These are phyloP conservation scores for Nibea albiflora DNA, from an alignment of 2,113 vertebrate genomes.

Conservation along the genomic window DNA sequence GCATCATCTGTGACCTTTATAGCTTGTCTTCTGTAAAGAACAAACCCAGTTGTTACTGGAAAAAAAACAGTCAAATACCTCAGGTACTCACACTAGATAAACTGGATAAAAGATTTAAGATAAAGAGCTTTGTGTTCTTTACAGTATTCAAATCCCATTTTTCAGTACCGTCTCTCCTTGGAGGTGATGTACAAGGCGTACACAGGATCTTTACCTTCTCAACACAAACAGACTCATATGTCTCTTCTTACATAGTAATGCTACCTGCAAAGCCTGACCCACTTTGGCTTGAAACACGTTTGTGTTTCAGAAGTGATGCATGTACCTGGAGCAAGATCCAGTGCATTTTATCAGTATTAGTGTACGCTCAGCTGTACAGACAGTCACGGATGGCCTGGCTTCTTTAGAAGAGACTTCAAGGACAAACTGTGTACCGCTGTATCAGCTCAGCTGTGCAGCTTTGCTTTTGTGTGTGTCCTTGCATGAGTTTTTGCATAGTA, in stretches of 20 bases:
- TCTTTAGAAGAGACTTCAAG: slow-evolving; percentile 64
- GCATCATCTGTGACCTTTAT: slow-evolving; percentile 42
- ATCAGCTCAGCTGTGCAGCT: slow-evolving; percentile 42
- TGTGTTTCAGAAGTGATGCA: slow-evolving; percentile 24
- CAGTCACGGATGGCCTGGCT: slow-evolving; percentile 50
- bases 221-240: slow-evolving; percentile 5
- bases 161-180: neutral
- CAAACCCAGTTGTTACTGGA: neutral
- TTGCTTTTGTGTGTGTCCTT: slow-evolving; percentile 21
- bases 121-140: neutral
- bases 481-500: slow-evolving; percentile 8
- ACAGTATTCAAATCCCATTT: neutral
- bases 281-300: slow-evolving; percentile 36
- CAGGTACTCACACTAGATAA: neutral
- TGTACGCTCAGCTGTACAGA: slow-evolving; percentile 30
- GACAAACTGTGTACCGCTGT: slow-evolving; percentile 50
- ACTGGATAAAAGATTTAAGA: neutral
- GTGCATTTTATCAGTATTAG: slow-evolving; percentile 43
- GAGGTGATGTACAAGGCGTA: neutral
- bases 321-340: slow-evolving; percentile 7
- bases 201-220: slow-evolving; percentile 17
- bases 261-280: slow-evolving; percentile 33
- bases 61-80: neutral
- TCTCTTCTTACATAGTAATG: slow-evolving; percentile 1
- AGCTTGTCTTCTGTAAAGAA: neutral